A percentile compares a stretch with the other conserved stretches of the same genome.
Evolutionary conservation across 1,140 invertebrate species (phyloP).

Genomic region (Anagrus nilaparvatae): DNA sequence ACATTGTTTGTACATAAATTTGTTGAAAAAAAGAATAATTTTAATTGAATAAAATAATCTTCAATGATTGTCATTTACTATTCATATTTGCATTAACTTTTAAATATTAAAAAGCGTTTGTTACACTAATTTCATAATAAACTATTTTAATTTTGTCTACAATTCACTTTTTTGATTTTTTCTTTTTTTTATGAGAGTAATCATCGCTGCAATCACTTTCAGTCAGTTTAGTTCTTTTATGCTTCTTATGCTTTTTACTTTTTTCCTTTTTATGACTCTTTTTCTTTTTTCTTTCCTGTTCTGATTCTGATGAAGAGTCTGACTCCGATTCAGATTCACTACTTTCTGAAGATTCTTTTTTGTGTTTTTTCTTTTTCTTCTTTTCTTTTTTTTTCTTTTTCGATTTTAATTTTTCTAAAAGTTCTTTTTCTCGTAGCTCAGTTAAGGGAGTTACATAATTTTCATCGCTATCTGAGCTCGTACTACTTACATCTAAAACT

Average conservation of each 20-base stretch:
- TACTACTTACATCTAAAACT: constrained; percentile 89
- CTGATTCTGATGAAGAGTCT: constrained; percentile 18
- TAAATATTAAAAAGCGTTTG: too few relatives aligned
- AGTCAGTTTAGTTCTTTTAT: constrained; percentile 26
- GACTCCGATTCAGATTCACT: constrained; percentile 24
- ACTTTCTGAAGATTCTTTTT: constrained; percentile 28
- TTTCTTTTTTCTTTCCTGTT: constrained; percentile 21
- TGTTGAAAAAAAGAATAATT: too few relatives aligned
- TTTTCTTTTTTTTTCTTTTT: constrained; percentile 45
- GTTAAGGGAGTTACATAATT: constrained; percentile 76
- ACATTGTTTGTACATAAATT: too few relatives aligned
- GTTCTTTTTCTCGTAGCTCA: constrained; percentile 64
- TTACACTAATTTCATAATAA: too few relatives aligned
- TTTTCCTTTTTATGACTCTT: constrained; percentile 33
- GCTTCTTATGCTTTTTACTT: constrained; percentile 34
- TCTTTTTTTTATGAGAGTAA: constrained; percentile 9
- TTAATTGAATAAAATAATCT: too few relatives aligned
- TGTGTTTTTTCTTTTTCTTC: constrained; percentile 41
- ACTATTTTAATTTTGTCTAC: too few relatives aligned
- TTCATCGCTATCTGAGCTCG: constrained; percentile 71
- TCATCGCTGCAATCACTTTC: constrained; percentile 13
- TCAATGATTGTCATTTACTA: too few relatives aligned
- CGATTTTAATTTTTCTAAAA: constrained; percentile 50
- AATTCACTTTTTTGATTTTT: not conserved
- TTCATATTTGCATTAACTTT: too few relatives aligned